A percentile compares a stretch with the other conserved stretches of the same genome.
phyloP scores from a whole-genome alignment of 2,797 vertebrate genomes.

The Acanthiza pusilla region DNA sequence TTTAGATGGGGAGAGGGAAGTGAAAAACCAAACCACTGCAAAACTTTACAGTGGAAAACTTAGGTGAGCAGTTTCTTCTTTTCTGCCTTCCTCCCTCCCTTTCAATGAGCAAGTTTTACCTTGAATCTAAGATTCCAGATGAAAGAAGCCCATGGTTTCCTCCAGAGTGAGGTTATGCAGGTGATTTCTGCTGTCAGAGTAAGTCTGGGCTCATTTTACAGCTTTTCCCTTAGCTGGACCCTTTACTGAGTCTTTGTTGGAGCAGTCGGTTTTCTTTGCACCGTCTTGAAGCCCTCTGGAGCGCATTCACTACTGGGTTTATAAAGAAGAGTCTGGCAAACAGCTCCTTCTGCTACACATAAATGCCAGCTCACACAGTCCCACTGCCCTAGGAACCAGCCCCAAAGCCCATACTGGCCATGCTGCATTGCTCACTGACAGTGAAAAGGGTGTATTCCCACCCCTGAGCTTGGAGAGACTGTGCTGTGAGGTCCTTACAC shows the following conservation, averaged over 20 bases:
- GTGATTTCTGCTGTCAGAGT: background rate
- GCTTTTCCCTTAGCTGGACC: background rate
- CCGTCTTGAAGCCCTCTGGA: background rate
- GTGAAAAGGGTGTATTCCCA: background rate
- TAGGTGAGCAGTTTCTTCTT: background rate
- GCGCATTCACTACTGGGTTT: background rate
- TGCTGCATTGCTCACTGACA: background rate
- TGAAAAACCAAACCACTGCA: background rate
- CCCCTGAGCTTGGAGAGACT: background rate
- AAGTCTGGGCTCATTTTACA: background rate
- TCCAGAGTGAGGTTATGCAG: background rate
- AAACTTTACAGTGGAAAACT: background rate
- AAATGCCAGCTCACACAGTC: background rate
- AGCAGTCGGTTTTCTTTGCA: background rate
- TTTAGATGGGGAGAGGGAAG: background rate
- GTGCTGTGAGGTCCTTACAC: background rate
- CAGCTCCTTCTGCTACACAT: background rate
- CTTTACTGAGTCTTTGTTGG: background rate
- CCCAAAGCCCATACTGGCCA: background rate
- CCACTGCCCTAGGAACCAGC: background rate
- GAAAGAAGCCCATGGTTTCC: background rate
- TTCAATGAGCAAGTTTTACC: background rate
- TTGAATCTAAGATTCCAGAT: background rate
- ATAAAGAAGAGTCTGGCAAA: background rate
- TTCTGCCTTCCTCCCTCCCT: background rate